Evolutionary conservation across 1,140 invertebrate species (phyloP), one percentile per base, ranked within the genome.

Genomic region (Ceratosolen solmsi): DNA sequence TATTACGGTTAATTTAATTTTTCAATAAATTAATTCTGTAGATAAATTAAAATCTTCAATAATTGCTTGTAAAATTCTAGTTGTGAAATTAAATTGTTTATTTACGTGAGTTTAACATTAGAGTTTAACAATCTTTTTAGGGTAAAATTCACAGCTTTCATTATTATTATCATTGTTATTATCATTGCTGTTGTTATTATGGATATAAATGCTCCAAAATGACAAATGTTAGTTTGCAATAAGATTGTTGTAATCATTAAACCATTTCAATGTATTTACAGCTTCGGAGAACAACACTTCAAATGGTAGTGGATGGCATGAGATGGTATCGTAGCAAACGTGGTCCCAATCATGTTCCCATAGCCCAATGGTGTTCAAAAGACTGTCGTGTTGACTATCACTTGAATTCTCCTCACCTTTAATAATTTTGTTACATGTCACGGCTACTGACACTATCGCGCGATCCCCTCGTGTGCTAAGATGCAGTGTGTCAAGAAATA

Each of bases 261-360:
- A 17, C 46, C 11, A 54, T 25, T 79, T 71, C 33, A 27, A 51
- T 51, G 20, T 87, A 85, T 84, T 88, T 76, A 87, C 88, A 86
- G 89, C 89, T 38, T 86, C 89, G 80, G 91, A 92, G 84, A 90
- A 89, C 84, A 90, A 90, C 82, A 91, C 91, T 79, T 90, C 92
- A 88, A 93, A 93, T 84, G 90, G 91, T 38, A 91, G 90, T 84
- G 89, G 89, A 74, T 93, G 92, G 92, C 91, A 90, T 79, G 92
- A 92, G 82, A 92, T 92, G 92, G 89, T 92, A 83, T 93, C 92
- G 90, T 93, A 92, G 92, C 91, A 89, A 88, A 91, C 84, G 89
- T 90, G 87, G 87, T 87, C 85, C 76, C 85, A 89, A 80, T 86
- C 88, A 84, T 87, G 88, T 87, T 87, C 89, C 88, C 88, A 91